Base-by-base conservation (phyloP, 2,113 vertebrate genomes). In the Ciconia stormi region DNA sequence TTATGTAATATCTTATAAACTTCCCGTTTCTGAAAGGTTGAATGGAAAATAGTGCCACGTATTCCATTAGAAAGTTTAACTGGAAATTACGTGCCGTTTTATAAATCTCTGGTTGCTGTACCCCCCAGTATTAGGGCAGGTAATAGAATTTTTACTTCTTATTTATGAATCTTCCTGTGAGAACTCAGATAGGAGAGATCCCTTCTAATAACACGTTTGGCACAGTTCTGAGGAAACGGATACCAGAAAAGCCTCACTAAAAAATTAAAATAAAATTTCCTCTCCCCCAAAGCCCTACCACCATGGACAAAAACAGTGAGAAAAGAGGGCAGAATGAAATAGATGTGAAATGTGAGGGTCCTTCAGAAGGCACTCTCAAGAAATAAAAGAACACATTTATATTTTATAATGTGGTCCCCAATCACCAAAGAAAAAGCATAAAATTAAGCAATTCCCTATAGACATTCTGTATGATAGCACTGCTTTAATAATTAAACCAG, bases 401-500 rank as follows among this genome's bases (percentile, higher is more conserved):
- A 93, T 97, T 97, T 97, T 63, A 98, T 97, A 93, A 92, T 1
- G 2, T 23, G 20, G 42, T 95, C 90, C 81, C 74, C 84, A 73
- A 89, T 96, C 71, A 77, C 91, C 84, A 87, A 87, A 93, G 79
- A 97, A 91, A 89, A 97, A 92, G 74, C 91, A 95, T 81, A 90
- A 96, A 97, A 97, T 96, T 93, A 94, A 83, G 87, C 40, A 87
- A 47, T 93, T 96, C 94, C 89, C 91, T 66, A 29, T 79, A 92
- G 94, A 90, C 65, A 38, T 56, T 92, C 83, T 78, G 67, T 82
- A 53, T 81, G 91, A 83, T 91, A 95, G 93, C n/a, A 72, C 9
- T 46, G 66, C 42, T 92, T 98, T 95, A 98, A 97, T 98, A 97
- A 98, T 97, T 97, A 97, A 98, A 97, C 67, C 27, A 47, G 53